Conservation (phyloP, 2,888 invertebrate genomes). For the Lasioglossum morio region DNA sequence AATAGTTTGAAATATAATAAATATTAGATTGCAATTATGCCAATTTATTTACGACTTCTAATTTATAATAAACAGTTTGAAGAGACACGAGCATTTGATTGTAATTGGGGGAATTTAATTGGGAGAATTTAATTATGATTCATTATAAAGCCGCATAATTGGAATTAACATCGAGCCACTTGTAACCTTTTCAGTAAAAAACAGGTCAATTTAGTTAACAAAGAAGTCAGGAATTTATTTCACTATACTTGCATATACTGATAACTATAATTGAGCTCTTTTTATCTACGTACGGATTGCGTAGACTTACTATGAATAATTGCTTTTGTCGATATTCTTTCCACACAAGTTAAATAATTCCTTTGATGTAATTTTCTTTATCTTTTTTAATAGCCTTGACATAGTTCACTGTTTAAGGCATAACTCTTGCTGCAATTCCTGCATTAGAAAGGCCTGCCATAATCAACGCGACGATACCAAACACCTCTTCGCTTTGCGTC, state of each 20-base stretch:
- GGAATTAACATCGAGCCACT: too few species aligned
- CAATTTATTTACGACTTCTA: too few species aligned
- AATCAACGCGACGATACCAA: constrained; percentile 5
- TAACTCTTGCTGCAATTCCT: constrained; percentile 1
- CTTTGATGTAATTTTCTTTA: not conserved
- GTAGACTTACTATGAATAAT: not conserved
- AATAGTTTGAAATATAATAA: too few species aligned
- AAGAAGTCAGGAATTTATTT: not conserved
- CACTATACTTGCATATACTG: not conserved
- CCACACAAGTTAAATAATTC: not conserved
- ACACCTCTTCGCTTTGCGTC: not conserved
- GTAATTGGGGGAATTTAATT: too few species aligned
- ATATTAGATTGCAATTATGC: too few species aligned
- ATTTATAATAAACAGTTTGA: too few species aligned
- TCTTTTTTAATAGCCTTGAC: not conserved
- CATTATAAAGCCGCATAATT: too few species aligned
- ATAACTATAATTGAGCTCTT: not conserved
- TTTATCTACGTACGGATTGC: not conserved
- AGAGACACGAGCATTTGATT: too few species aligned
- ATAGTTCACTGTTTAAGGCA: not conserved
- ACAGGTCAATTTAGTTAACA: too few species aligned
- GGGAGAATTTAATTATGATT: too few species aligned
- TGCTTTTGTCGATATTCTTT: not conserved
- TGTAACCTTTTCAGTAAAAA: too few species aligned
- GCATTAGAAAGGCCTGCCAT: not conserved